phyloP scores from a whole-genome alignment of 2,888 invertebrate species.

The Ophioninae sp. region DNA sequence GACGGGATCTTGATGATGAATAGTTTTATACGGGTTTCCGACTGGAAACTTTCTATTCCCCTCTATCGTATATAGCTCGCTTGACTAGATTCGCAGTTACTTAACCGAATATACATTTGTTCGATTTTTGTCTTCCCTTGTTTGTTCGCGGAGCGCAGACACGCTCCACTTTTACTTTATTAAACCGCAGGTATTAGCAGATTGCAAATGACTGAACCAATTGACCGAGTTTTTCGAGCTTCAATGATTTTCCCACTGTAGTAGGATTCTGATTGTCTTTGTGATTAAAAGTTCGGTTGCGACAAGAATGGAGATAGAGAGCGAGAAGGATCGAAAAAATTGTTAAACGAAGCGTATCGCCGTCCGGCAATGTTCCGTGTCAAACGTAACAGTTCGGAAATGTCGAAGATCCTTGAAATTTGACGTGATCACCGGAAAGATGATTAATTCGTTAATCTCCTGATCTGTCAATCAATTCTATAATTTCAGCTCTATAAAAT shows the following conservation, averaged over 20 bases:
- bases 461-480: slow-evolving; percentile 40
- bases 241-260: slow-evolving; percentile 35
- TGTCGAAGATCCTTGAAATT: slow-evolving; percentile 46
- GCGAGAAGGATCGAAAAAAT: neutral
- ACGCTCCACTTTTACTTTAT: slow-evolving; percentile 57
- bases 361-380: slow-evolving; percentile 55
- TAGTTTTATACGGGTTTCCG: slow-evolving; percentile 58
- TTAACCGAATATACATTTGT: slow-evolving; percentile 48
- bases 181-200: slow-evolving; percentile 32
- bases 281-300: slow-evolving; percentile 46
- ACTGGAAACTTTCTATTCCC: slow-evolving; percentile 66
- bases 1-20: slow-evolving; percentile 56
- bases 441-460: slow-evolving; percentile 36
- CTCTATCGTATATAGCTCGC: slow-evolving; percentile 45
- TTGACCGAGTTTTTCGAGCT: slow-evolving; percentile 48
- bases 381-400: slow-evolving; percentile 47
- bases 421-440: slow-evolving; percentile 40
- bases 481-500: slow-evolving; percentile 49
- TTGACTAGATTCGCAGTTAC: slow-evolving; percentile 54
- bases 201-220: slow-evolving; percentile 23
- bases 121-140: slow-evolving; percentile 25
- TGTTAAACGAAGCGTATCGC: slow-evolving; percentile 62
- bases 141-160: slow-evolving; percentile 44
- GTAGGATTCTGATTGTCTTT: slow-evolving; percentile 24
- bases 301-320: slow-evolving; percentile 28